phyloP scores from a whole-genome alignment of 1,140 invertebrate genomes.

The Calliopsis andreniformis region DNA sequence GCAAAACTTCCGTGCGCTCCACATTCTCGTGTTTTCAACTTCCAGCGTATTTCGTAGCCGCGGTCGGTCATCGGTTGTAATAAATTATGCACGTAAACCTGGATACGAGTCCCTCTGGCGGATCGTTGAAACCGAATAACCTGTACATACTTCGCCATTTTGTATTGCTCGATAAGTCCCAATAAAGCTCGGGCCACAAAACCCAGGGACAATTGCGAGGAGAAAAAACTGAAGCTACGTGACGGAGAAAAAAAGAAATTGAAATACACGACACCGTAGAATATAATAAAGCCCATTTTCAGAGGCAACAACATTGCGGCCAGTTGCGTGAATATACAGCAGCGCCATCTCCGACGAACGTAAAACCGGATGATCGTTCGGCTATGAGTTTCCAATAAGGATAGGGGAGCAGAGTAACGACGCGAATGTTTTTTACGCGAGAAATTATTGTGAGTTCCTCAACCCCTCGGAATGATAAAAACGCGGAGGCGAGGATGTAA shows the following conservation, averaged over 20 bases:
- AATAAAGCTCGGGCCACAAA: background rate
- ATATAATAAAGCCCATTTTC: conserved; percentile 5
- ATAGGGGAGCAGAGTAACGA: background rate
- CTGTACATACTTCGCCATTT: no score
- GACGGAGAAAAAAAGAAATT: background rate
- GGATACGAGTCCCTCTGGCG: background rate
- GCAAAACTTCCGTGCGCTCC: conserved; percentile 24
- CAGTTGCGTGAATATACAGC: background rate
- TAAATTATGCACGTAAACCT: conserved; percentile 10
- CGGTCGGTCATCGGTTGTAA: conserved; percentile 24
- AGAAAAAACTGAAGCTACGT: background rate
- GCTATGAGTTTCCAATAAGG: conserved; percentile 15
- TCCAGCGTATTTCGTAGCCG: conserved; percentile 17
- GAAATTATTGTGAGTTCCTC: conserved; percentile 8
- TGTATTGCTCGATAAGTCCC: background rate
- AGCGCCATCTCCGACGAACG: background rate
- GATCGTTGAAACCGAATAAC: no score
- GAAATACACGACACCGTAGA: background rate
- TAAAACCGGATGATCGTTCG: conserved; percentile 8
- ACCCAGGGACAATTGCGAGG: background rate
- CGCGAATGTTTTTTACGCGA: background rate
- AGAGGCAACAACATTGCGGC: background rate
- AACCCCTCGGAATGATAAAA: background rate
- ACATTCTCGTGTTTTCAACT: conserved; percentile 30
- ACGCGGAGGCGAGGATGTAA: background rate